Evolutionary conservation across 2,888 invertebrate genomes (phyloP).

Genomic region (Cerceris ruficornis): DNA sequence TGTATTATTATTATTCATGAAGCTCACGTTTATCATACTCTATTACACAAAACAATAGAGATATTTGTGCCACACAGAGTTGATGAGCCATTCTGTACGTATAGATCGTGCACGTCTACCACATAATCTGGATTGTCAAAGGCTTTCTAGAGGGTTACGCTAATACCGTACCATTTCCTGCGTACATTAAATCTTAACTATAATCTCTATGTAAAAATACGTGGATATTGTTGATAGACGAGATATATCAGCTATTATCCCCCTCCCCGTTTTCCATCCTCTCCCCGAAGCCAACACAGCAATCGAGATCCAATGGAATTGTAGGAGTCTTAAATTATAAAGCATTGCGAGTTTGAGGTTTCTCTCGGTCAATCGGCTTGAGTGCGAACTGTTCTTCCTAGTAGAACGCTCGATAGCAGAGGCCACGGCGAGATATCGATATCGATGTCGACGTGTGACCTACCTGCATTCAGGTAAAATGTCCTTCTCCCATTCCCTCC

Average conservation of each 20-base stretch:
- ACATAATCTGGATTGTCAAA: no score
- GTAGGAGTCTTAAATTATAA: slow-evolving; percentile 56
- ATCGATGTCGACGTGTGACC: slow-evolving; percentile 64
- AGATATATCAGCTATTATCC: neutral
- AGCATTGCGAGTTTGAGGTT: slow-evolving; percentile 28
- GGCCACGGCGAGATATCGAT: slow-evolving; percentile 60
- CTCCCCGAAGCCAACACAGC: slow-evolving; percentile 1
- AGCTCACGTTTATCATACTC: no score
- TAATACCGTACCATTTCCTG: no score
- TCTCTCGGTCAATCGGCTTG: slow-evolving; percentile 33
- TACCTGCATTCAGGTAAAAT: slow-evolving; percentile 52
- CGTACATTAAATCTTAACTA: no score
- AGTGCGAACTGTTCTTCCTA: slow-evolving; percentile 27
- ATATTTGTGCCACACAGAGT: no score
- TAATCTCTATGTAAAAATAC: neutral
- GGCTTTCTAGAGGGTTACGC: no score
- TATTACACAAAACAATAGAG: no score
- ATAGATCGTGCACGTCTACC: no score
- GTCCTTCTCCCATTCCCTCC: slow-evolving; percentile 36
- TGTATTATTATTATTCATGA: no score
- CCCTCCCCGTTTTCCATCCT: neutral
- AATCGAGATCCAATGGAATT: slow-evolving; percentile 21
- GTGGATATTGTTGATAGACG: neutral
- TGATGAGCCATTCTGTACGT: no score
- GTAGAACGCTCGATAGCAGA: slow-evolving; percentile 42